Evolutionary conservation across 2,888 invertebrate species (phyloP), one percentile per base, ranked within the genome.

Genomic region (Odontocerum albicorne): DNA sequence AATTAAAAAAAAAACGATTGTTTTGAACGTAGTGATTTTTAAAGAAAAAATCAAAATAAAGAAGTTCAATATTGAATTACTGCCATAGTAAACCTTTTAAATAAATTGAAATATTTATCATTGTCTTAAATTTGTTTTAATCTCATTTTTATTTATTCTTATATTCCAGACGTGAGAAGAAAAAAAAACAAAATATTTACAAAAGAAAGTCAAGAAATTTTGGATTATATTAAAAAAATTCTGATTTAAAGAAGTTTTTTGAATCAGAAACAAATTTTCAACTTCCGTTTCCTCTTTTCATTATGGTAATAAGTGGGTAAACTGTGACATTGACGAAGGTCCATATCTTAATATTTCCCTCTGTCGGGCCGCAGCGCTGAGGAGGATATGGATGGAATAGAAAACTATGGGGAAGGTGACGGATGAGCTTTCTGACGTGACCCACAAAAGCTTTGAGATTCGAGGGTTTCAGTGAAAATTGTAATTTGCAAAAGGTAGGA

Each of bases 271-370:
- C 45, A 51, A 55, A 55, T 59, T 52, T 43, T 27, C 50, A 31
- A 50, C 40, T 50, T 55, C 44, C 44, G 50, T 39, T 52, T 51
- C 49, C 49, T 57, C 52, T 55, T 49, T 52, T 55, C 55, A 55
- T 55, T 55, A 49, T 52, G 51, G 40, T 55, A 55, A 57, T 55
- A 49, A 52, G 57, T 51, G 36, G 55, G 57, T 40, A 45, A 54
- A 55, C 45, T 50, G 50, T 49, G 60, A 60, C 60, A 49, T 60
- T 60, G 60, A 60, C 57, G 57, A 60, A 60, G 60, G 60, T 60
- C 27, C 31, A 35, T 21, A 44, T 54, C 55, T 47, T 40, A 46
- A 40, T 46, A 44, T 33, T 43, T 43, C 40, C 40, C 20, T n/a
- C n/a, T n/a, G n/a, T n/a, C 31, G 19, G 33, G 31, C 21, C 13